Percentiles rank a stretch among this genome's conserved stretches.
These are phyloP conservation scores for Vireo altiloquus DNA, from an alignment of 2,113 vertebrate genomes.

Conservation along the genomic window DNA sequence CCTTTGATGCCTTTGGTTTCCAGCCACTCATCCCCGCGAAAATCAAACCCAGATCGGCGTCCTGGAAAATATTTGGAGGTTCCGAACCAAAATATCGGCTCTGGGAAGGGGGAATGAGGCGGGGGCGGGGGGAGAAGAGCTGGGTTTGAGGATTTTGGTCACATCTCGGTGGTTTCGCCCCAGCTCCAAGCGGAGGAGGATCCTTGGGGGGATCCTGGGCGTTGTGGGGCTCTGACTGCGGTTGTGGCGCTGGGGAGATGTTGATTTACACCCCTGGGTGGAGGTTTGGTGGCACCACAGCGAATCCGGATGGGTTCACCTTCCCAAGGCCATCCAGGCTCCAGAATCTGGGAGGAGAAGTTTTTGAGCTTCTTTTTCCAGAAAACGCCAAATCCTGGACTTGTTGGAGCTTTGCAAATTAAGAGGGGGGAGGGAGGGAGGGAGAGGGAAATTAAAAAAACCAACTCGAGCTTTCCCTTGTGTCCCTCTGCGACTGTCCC, in stretches of 20 bases:
- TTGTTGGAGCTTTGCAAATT: fast-evolving
- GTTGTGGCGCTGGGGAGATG: fast-evolving
- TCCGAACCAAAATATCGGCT: background rate
- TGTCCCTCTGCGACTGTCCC: fast-evolving
- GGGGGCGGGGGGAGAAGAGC: fast-evolving
- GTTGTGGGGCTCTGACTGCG: fast-evolving
- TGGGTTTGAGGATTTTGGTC: background rate
- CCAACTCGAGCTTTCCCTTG: fast-evolving
- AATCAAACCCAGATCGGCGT: background rate
- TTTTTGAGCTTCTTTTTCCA: background rate
- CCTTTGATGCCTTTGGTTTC: background rate
- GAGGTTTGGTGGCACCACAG: background rate
- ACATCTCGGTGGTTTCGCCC: fast-evolving
- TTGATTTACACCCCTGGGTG: fast-evolving
- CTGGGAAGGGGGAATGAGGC: background rate
- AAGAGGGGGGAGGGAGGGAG: fast-evolving
- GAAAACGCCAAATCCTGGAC: background rate
- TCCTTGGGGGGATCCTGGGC: fast-evolving
- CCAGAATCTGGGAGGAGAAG: fast-evolving
- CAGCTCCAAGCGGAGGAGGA: fast-evolving
- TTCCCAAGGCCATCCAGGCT: fast-evolving
- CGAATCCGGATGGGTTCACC: fast-evolving
- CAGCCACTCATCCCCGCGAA: background rate
- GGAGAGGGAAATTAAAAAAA: too few species aligned
- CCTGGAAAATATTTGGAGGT: background rate